Conservation (phyloP, 2,113 vertebrate species). For the Chaetodon trifascialis region DNA sequence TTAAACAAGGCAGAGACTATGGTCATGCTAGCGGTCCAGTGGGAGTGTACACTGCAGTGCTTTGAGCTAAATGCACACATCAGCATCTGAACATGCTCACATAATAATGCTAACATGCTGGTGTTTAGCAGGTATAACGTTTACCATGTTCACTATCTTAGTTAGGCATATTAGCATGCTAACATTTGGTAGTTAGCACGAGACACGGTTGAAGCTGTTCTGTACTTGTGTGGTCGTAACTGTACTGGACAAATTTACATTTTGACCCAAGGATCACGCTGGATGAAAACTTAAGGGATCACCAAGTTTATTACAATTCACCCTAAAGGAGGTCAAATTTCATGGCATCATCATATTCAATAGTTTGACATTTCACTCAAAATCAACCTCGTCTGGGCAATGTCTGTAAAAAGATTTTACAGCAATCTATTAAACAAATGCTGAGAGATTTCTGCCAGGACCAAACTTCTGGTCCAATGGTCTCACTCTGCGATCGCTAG, state of each 20-base stretch:
- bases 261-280: too few species aligned
- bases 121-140: too few species aligned
- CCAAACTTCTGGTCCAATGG: not conserved
- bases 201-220: too few species aligned
- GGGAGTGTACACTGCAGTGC: not conserved
- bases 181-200: not conserved
- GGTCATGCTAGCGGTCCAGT: not conserved
- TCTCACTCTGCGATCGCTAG: fast-evolving
- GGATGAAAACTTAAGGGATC: too few species aligned
- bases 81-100: not conserved
- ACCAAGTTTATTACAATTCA: too few species aligned
- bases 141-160: not conserved
- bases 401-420: not conserved
- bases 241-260: too few species aligned
- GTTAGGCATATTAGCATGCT: not conserved
- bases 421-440: not conserved
- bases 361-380: too few species aligned
- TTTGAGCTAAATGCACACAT: too few species aligned
- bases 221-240: too few species aligned
- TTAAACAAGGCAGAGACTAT: not conserved
- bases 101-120: not conserved
- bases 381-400: too few species aligned
- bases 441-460: not conserved
- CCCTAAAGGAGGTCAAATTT: too few species aligned
- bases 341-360: too few species aligned